Base-by-base conservation (phyloP, 2,888 invertebrate genomes). In the Zaprionus bogoriensis region DNA sequence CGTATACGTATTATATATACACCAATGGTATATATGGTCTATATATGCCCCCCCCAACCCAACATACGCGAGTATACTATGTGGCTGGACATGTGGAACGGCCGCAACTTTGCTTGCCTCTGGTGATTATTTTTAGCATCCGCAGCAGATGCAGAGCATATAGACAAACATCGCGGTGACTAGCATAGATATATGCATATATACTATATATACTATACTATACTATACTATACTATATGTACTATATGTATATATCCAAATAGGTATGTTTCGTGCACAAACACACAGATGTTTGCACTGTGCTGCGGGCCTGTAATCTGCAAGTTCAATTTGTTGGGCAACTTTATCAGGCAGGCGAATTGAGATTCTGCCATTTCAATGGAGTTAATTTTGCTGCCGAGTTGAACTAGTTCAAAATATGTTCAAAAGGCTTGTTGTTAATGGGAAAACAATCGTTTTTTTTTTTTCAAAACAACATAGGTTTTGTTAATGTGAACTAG, bases 61-160 rank as follows among this genome's bases (percentile, higher is more conserved):
- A 5, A 14, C 44, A 54, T 14, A 30, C 23, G 28, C 25, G 25
- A 12, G n/a, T 30, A 10, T 27, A 27, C n/a, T 53, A 23, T 36
- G 45, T 58, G 28, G 57, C 36, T 22, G 32, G 22, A 74, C 76
- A 72, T 74, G 60, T 68, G 74, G 77, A 68, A 73, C 44, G 52
- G 28, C 57, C 55, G 38, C 32, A 20, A 51, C 57, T 71, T 47
- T 62, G 69, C 57, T 36, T 60, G 59, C 32, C 44, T 20, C 51
- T 44, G 6, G 32, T 52, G 54, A 54, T 58, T 78, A 78, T 78
- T 81, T 78, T 81, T 84, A 78, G 78, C 78, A 71, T 46, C 32
- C 45, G 27, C 39, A 64, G 36, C 64, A 76, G 64, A 74, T 76
- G 78, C 67, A 62, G 47, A 60, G 48, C 67, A 71, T 42, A 64